Percentiles rank a stretch among this genome's conserved stretches.
Conservation (phyloP, 2,113 vertebrate species). For the Pachycephala philippinensis region DNA sequence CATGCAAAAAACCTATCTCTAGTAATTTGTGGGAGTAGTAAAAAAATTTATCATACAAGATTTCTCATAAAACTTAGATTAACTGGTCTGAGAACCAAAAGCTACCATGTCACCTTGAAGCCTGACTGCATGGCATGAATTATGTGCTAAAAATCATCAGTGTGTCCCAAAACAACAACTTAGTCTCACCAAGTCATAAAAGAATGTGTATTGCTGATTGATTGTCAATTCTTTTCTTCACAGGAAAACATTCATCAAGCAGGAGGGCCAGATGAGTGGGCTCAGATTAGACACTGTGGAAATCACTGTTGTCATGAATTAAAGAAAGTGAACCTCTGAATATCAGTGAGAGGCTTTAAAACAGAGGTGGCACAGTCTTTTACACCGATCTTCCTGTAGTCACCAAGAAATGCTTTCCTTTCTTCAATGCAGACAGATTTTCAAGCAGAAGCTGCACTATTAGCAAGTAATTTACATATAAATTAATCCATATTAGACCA, state of each 20-base stretch:
- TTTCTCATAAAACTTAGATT: background rate
- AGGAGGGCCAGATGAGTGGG: background rate
- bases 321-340: background rate
- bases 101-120: background rate
- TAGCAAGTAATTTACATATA: slow-evolving; percentile 61
- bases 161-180: background rate
- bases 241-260: slow-evolving; percentile 17
- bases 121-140: background rate
- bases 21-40: background rate
- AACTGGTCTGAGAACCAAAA: background rate
- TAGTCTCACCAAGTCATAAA: background rate
- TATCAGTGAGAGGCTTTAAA: background rate
- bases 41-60: background rate
- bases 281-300: background rate
- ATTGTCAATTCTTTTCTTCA: background rate
- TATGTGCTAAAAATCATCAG: background rate
- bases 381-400: background rate
- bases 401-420: background rate
- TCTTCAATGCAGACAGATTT: slow-evolving; percentile 33
- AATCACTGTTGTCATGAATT: slow-evolving; percentile 12
- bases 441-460: slow-evolving; percentile 48
- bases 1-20: background rate
- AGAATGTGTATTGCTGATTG: background rate
- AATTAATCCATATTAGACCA: slow-evolving; percentile 63
- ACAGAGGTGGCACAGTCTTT: background rate